A percentile compares a stretch with the other conserved stretches of the same genome.
phyloP scores from a whole-genome alignment of 2,797 vertebrate genomes.

The Myotis findleyi region DNA sequence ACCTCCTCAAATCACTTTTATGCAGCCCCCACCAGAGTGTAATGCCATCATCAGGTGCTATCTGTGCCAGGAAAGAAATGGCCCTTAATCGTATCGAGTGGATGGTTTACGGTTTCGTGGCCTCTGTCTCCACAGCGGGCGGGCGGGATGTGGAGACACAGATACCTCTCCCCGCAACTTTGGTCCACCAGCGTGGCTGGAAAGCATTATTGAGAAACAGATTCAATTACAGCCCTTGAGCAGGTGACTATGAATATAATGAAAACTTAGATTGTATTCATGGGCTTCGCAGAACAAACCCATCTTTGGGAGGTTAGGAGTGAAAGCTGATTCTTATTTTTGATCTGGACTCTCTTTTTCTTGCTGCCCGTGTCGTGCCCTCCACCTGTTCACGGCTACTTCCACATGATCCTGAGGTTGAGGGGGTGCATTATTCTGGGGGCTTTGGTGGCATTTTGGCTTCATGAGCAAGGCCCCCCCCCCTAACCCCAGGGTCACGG shows the following conservation, averaged over 20 bases:
- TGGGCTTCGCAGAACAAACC: conserved; percentile 16
- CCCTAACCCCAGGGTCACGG: neutral
- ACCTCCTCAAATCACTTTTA: conserved; percentile 78
- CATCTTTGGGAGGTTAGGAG: neutral
- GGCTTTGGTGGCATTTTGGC: neutral
- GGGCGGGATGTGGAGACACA: neutral
- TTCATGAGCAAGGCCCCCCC: neutral
- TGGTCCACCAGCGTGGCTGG: neutral
- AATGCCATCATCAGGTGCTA: conserved; percentile 57
- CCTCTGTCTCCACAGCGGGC: neutral
- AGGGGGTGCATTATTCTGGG: neutral
- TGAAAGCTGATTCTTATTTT: neutral
- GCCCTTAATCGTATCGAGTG: conserved; percentile 64
- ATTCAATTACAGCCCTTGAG: conserved; percentile 21
- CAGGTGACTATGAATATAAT: neutral
- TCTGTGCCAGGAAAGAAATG: conserved; percentile 61
- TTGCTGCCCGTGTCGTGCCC: rapidly evolving
- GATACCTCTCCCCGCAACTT: conserved; percentile 29
- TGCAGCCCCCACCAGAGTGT: conserved; percentile 69
- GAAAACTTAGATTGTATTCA: conserved; percentile 19
- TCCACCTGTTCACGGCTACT: neutral
- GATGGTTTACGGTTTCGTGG: neutral
- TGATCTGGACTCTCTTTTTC: neutral
- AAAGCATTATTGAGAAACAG: conserved; percentile 26
- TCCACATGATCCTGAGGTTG: neutral